Evolutionary conservation across 1,140 invertebrate species (phyloP).

Genomic region (Paracyclopina nana): DNA sequence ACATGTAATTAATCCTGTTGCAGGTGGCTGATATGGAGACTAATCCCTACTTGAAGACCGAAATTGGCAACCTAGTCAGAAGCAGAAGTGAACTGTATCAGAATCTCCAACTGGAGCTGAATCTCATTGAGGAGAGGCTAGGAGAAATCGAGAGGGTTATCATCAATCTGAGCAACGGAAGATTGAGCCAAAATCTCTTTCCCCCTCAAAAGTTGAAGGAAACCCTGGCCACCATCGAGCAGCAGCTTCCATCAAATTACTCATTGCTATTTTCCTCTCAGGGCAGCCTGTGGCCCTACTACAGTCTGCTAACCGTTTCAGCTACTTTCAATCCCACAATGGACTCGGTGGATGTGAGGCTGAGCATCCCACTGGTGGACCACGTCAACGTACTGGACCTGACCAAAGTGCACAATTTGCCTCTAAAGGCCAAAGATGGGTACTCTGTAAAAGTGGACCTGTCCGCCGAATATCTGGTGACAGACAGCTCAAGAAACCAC

Average conservation of each 20-base stretch:
- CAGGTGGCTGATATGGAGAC: constrained; percentile 10
- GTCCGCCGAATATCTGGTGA: constrained; percentile 11
- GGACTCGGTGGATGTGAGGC: not conserved
- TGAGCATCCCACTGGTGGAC: constrained; percentile 5
- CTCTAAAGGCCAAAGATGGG: constrained; percentile 12
- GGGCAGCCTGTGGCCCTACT: constrained; percentile 14
- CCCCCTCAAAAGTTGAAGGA: not conserved
- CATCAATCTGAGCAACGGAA: not conserved
- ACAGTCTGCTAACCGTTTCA: not conserved
- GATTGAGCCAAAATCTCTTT: not conserved
- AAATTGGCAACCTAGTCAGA: not conserved
- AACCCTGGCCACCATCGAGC: constrained; percentile 1
- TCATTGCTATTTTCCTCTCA: not conserved
- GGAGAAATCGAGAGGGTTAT: not conserved
- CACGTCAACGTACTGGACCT: not conserved
- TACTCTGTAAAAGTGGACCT: constrained; percentile 14
- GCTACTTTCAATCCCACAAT: not conserved
- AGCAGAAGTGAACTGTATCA: not conserved
- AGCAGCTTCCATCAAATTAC: not conserved
- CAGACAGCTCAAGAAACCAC: not conserved
- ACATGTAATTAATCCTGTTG: not conserved
- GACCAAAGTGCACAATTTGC: constrained; percentile 10
- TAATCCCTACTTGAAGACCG: not conserved
- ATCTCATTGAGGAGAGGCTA: not conserved
- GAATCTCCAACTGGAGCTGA: not conserved